phyloP scores from a whole-genome alignment of 2,113 vertebrate species.

The Nanorana parkeri region DNA sequence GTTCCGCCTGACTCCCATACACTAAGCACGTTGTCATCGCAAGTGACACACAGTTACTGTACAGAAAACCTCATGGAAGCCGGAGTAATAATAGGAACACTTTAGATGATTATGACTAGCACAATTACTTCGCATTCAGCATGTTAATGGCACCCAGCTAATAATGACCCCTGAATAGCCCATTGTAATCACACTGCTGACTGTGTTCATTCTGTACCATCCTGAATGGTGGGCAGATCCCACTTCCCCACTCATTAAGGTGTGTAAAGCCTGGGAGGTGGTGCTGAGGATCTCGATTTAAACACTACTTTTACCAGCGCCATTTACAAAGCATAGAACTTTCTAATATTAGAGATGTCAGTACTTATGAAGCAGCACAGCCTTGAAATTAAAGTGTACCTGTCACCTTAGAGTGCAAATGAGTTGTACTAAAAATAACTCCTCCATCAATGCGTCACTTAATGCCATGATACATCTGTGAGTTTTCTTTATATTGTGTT shows the following conservation, averaged over 20 bases:
- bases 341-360: conserved; percentile 21
- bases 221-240: conserved; percentile 2
- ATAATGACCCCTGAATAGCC: neutral
- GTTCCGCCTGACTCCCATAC: conserved; percentile 2
- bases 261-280: neutral
- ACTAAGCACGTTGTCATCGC: neutral
- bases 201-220: neutral
- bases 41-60: neutral
- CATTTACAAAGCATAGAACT: neutral
- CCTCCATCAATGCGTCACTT: no score
- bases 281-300: neutral
- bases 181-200: neutral
- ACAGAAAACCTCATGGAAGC: neutral
- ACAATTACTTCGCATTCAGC: neutral
- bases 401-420: no score
- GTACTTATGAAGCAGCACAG: no score
- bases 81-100: neutral
- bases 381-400: no score
- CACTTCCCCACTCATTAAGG: neutral
- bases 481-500: no score
- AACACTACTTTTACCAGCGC: neutral
- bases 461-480: no score
- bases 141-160: neutral
- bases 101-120: conserved; percentile 2
- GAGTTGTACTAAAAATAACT: no score